Percentiles rank a stretch among this genome's conserved stretches.
phyloP scores from a whole-genome alignment of 2,113 vertebrate species.

The Capreolus pygargus region DNA sequence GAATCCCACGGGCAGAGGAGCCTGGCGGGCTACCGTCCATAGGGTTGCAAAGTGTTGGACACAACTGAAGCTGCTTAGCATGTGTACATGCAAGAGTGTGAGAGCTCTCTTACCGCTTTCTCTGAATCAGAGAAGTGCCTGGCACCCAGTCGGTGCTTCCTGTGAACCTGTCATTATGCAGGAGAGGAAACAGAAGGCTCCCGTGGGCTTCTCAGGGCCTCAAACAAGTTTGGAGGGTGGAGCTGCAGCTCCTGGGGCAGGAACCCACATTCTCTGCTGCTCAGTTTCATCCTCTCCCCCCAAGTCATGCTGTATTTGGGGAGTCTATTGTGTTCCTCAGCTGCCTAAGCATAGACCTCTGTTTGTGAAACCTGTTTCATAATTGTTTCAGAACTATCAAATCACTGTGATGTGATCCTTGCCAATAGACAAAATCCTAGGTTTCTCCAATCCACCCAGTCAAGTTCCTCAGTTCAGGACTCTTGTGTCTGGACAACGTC shows the following conservation, averaged over 20 bases:
- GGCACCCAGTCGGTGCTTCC: neutral
- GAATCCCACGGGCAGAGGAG: neutral
- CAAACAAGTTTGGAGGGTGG: accelerated
- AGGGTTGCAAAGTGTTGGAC: neutral
- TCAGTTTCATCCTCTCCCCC: neutral
- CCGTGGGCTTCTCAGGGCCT: neutral
- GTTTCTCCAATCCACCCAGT: neutral
- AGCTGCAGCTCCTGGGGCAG: neutral
- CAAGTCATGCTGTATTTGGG: neutral
- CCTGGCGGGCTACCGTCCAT: neutral
- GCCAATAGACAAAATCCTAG: neutral
- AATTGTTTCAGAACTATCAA: neutral
- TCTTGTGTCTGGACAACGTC: neutral
- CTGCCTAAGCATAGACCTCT: neutral
- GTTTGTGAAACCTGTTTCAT: neutral
- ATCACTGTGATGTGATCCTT: neutral
- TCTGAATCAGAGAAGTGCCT: neutral
- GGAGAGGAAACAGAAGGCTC: neutral
- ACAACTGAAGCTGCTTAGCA: neutral
- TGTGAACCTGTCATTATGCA: neutral
- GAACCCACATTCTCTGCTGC: neutral
- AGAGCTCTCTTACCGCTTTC: neutral
- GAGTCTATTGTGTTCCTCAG: too few relatives aligned
- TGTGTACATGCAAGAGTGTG: neutral
- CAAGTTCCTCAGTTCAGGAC: neutral